Conservation (phyloP, 1,140 invertebrate species). For the Drosophila parvula region DNA sequence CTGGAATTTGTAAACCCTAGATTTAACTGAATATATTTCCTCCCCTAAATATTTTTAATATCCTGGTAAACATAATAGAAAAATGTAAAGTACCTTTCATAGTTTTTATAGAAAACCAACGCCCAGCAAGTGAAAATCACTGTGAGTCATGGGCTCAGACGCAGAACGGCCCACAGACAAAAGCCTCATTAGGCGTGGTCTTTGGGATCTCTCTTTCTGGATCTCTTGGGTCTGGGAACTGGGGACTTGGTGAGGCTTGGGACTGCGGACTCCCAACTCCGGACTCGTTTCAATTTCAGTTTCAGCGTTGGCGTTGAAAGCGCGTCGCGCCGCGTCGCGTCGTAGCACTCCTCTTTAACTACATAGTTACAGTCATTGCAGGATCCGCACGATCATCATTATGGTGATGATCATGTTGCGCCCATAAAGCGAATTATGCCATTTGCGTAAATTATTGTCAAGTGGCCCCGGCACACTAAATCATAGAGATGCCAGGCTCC, state of each 20-base stretch:
- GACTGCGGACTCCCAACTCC: constrained; percentile 4
- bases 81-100: not conserved
- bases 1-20: not conserved
- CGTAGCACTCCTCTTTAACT: constrained; percentile 74
- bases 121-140: constrained; percentile 66
- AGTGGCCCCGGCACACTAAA: constrained; percentile 69
- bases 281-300: constrained; percentile 74
- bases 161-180: constrained; percentile 66
- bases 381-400: constrained; percentile 51
- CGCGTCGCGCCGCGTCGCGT: constrained; percentile 45
- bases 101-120: constrained; percentile 11
- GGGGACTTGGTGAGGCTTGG: constrained; percentile 5
- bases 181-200: constrained; percentile 75
- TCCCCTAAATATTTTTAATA: not conserved
- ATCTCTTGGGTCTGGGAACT: constrained; percentile 11
- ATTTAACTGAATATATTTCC: fast-evolving
- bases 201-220: constrained; percentile 17
- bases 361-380: constrained; percentile 75
- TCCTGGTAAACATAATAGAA: too few species aligned
- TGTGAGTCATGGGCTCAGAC: constrained; percentile 55
- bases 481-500: constrained; percentile 67
- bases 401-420: constrained; percentile 62
- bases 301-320: constrained; percentile 81
- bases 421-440: constrained; percentile 75
- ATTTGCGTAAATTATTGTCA: constrained; percentile 81